phyloP scores from a whole-genome alignment of 2,113 vertebrate species.

The Oncorhynchus keta region DNA sequence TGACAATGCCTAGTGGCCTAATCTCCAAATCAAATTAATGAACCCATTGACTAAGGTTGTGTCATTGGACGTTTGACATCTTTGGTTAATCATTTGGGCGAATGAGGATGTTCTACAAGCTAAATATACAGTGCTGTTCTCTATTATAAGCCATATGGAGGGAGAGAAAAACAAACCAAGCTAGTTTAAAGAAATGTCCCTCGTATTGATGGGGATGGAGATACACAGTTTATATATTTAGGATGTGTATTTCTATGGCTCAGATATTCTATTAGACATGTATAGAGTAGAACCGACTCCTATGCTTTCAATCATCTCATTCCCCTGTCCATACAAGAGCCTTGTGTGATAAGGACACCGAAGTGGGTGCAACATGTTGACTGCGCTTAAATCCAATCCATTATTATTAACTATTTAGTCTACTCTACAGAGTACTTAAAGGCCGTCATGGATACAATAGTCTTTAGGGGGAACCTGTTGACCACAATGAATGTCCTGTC shows the following conservation, averaged over 20 bases:
- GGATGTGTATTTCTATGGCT: conserved; percentile 11
- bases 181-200: conserved; percentile 27
- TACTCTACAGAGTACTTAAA: neutral
- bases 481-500: neutral
- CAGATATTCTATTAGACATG: conserved; percentile 18
- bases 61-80: neutral
- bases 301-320: conserved; percentile 38
- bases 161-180: conserved; percentile 20
- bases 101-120: conserved; percentile 38
- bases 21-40: conserved; percentile 18
- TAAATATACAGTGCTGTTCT: conserved; percentile 57
- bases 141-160: conserved; percentile 67
- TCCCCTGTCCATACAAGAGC: neutral
- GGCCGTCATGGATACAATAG: neutral
- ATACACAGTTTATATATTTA: conserved; percentile 37
- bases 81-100: conserved; percentile 38
- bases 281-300: conserved; percentile 18
- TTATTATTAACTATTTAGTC: no score
- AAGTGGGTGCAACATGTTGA: no score
- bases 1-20: conserved; percentile 15
- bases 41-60: neutral
- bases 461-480: neutral
- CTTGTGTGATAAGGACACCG: no score
- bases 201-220: conserved; percentile 40
- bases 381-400: no score